Evolutionary conservation across 2,797 vertebrate species (phyloP), one percentile per base, ranked within the genome.

Genomic region (Galago senegalensis): DNA sequence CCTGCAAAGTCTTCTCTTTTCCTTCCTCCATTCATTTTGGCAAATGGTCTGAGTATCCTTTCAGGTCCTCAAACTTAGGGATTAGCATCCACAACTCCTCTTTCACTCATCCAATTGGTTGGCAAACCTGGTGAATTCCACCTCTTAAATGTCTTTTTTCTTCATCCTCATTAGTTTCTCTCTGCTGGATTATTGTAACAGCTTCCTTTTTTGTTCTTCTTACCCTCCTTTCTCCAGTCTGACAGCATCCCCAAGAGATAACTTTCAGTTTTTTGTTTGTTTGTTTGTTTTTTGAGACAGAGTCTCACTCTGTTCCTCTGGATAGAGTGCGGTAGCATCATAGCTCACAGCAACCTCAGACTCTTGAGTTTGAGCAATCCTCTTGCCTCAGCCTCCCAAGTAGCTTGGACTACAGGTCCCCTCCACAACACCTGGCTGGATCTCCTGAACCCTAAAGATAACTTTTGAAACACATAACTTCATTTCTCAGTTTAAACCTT

Each of bases 101-200:
- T 53, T 67, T 79, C 56, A 63, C 20, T 70, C 25, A 37, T 12
- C 82, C 56, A 46, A 0, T 14, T 92, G 63, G 13, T 65, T 61
- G 83, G 46, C 34, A 56, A 29, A 29, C 29, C n/a, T 17, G 82
- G 3, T 89, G 58, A 77, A 20, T 84, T 95, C 75, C 65, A 73
- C 69, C 82, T 88, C 72, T 61, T 84, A 69, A 85, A 92, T 73
- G 43, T 17, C 21, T 89, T 82, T 94, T 86, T 49, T 94, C 23
- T 89, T 97, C n/a, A 60, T 10, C 43, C 18, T 61, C 53, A n/a
- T 81, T 72, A 77, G 20, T 56, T 21, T 87, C 40, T 89, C 77
- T 75, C 25, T 49, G 63, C 67, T 85, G 53, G 63, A 56, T 82
- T 56, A 25, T 73, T 79, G 31, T 25, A 87, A 65, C 76, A 53